phyloP scores from a whole-genome alignment of 2,888 invertebrate species.

The Toxonevra muliebris region DNA sequence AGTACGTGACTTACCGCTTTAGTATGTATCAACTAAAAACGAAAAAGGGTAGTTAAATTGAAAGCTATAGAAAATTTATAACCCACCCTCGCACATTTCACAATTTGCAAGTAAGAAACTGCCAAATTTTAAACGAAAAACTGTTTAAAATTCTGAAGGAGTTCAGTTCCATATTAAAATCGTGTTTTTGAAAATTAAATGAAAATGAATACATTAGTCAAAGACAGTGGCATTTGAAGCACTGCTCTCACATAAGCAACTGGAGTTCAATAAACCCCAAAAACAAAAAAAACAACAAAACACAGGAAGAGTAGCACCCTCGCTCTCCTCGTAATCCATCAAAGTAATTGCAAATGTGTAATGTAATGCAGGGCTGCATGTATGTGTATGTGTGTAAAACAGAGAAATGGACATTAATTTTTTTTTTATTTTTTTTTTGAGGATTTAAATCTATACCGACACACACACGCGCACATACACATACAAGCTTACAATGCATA shows the following conservation, averaged over 20 bases:
- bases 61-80: too few relatives aligned
- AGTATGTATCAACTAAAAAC: too few relatives aligned
- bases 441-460: constrained; percentile 25
- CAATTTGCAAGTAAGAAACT: too few relatives aligned
- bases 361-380: neutral
- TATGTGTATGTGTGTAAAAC: neutral
- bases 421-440: constrained; percentile 3
- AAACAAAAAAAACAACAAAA: neutral
- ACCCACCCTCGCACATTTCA: too few relatives aligned
- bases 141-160: constrained; percentile 28
- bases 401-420: neutral
- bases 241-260: too few relatives aligned
- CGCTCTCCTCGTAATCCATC: constrained; percentile 22
- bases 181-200: too few relatives aligned
- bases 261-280: constrained; percentile 26
- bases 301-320: too few relatives aligned
- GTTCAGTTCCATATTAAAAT: neutral
- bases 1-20: too few relatives aligned
- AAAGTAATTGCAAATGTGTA: constrained; percentile 30
- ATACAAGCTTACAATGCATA: too few relatives aligned
- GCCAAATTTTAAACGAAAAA: neutral
- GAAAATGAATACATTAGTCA: too few relatives aligned
- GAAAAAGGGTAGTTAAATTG: too few relatives aligned
- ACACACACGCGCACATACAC: constrained; percentile 22
- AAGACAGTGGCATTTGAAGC: too few relatives aligned